Percentiles rank a stretch among this genome's conserved stretches.
These are phyloP conservation scores for Centruroides sculpturatus DNA, from an alignment of 1,140 invertebrate genomes.

Conservation along the genomic window DNA sequence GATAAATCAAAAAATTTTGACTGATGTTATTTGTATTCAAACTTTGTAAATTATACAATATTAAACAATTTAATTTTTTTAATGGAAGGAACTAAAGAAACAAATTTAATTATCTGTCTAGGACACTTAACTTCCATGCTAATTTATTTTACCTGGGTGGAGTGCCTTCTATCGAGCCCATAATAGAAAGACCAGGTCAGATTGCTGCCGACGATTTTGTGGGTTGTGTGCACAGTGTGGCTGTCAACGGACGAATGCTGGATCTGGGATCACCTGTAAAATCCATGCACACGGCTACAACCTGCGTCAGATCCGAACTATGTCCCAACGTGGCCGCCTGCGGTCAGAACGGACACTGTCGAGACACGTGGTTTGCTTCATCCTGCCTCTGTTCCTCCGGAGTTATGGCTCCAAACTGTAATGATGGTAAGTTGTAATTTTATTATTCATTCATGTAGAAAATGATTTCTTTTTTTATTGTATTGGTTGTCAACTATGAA, in stretches of 20 bases:
- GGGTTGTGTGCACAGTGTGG: constrained; percentile 79
- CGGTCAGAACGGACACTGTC: constrained; percentile 49
- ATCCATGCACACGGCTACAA: constrained; percentile 51
- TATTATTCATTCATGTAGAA: too few relatives aligned
- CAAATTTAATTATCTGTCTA: constrained; percentile 22
- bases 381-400: constrained; percentile 40
- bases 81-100: too few relatives aligned
- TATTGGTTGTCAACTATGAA: too few relatives aligned
- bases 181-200: constrained; percentile 71
- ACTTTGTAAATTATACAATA: too few relatives aligned
- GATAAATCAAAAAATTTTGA: too few relatives aligned
- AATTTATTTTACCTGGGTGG: constrained; percentile 74
- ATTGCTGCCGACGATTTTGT: constrained; percentile 81
- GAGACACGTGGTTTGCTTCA: constrained; percentile 55
- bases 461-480: too few relatives aligned
- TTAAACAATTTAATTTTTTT: too few relatives aligned
- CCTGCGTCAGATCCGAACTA: constrained; percentile 48
- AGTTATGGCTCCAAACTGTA: constrained; percentile 61
- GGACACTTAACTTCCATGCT: constrained; percentile 82
- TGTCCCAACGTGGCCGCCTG: constrained; percentile 37
- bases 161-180: constrained; percentile 59
- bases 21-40: too few relatives aligned
- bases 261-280: constrained; percentile 58
- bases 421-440: constrained; percentile 24
- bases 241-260: constrained; percentile 62